These are phyloP conservation scores for Dugesia japonica DNA, from an alignment of 2,888 invertebrate genomes.

Conservation along the genomic window DNA sequence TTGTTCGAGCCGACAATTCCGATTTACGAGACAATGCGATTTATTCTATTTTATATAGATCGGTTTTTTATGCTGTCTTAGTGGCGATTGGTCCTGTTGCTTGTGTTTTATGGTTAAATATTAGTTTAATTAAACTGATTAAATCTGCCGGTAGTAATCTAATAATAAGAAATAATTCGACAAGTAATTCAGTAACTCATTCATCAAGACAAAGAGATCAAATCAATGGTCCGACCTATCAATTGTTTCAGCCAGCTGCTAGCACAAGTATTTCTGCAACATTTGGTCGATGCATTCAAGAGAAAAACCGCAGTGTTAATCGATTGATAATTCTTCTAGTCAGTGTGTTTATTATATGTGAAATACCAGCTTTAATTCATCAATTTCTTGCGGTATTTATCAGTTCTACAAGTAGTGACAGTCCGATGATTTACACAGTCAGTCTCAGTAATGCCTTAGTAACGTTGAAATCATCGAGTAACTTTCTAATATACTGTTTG, in stretches of 20 bases:
- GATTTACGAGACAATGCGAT: not conserved
- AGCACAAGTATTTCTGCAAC: not conserved
- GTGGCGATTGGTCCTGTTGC: slow-evolving; percentile 32
- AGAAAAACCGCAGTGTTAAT: slow-evolving; percentile 36
- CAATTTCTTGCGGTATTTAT: slow-evolving; percentile 30
- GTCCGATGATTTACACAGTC: slow-evolving; percentile 29
- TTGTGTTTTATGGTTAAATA: slow-evolving; percentile 29
- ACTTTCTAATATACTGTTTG: slow-evolving; percentile 34
- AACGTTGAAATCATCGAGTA: slow-evolving; percentile 29
- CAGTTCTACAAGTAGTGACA: not conserved
- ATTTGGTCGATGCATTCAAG: not conserved
- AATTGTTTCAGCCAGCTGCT: not conserved
- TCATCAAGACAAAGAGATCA: not conserved
- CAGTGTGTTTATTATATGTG: slow-evolving; percentile 34
- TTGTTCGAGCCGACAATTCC: slow-evolving; percentile 2
- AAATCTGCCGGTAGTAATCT: slow-evolving; percentile 4
- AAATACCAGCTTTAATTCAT: slow-evolving; percentile 33
- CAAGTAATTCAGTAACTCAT: not conserved
- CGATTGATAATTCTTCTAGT: slow-evolving; percentile 32
- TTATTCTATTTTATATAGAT: slow-evolving; percentile 30
- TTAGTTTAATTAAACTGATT: slow-evolving; percentile 28
- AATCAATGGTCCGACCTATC: not conserved
- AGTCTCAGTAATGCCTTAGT: slow-evolving; percentile 34
- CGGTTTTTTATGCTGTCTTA: slow-evolving; percentile 22
- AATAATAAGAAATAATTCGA: not conserved